These are phyloP conservation scores for Hymenochirus boettgeri DNA, from an alignment of 2,113 vertebrate species.

Conservation along the genomic window DNA sequence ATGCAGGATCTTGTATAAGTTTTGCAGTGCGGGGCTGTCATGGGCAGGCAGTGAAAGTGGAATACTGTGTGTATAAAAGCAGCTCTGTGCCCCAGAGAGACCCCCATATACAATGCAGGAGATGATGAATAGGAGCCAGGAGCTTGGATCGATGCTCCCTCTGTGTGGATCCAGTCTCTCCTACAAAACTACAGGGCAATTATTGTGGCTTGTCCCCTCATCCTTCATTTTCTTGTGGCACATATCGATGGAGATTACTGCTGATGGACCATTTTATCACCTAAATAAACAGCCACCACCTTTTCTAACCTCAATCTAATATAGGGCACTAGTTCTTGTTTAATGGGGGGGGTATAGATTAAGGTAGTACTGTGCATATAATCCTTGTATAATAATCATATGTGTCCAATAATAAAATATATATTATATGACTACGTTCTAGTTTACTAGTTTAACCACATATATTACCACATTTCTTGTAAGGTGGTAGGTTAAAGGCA, in stretches of 20 bases:
- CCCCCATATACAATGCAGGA: slow-evolving; percentile 73
- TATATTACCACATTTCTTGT: too few species aligned
- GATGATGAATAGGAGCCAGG: slow-evolving; percentile 93
- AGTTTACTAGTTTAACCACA: too few species aligned
- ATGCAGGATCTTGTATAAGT: too few species aligned
- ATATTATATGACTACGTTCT: too few species aligned
- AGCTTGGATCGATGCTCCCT: slow-evolving; percentile 85
- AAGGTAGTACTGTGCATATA: too few species aligned
- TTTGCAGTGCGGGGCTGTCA: too few species aligned
- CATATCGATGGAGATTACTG: slow-evolving; percentile 99
- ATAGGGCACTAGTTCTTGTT: too few species aligned
- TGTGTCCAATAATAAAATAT: too few species aligned
- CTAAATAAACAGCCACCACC: slow-evolving; percentile 90
- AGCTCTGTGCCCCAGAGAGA: slow-evolving; percentile 76
- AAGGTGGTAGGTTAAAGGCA: too few species aligned
- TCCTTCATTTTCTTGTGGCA: slow-evolving; percentile 96
- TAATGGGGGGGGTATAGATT: too few species aligned
- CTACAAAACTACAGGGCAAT: slow-evolving; percentile 98
- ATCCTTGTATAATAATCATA: too few species aligned
- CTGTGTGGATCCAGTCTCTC: slow-evolving; percentile 74
- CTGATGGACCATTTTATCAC: slow-evolving; percentile 99
- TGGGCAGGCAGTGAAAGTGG: slow-evolving; percentile 49
- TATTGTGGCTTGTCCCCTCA: slow-evolving; percentile 98
- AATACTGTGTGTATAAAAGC: slow-evolving; percentile 73
- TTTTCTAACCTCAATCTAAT: slow-evolving; percentile 77